These are phyloP conservation scores for Drosophila longiperda DNA, from an alignment of 2,888 invertebrate species.

Conservation along the genomic window DNA sequence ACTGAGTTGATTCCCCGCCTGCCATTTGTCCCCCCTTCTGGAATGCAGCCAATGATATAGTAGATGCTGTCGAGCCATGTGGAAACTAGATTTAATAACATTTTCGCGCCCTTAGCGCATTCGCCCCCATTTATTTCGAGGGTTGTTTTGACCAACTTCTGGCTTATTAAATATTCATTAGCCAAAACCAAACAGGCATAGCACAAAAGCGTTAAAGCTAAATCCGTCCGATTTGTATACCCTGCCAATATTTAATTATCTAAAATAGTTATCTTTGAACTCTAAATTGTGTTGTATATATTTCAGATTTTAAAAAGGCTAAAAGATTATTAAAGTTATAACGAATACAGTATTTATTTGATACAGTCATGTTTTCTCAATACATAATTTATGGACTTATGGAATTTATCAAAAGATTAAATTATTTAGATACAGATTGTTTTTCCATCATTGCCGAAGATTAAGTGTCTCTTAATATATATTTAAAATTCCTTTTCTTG, in stretches of 20 bases:
- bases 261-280: neutral
- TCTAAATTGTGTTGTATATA: neutral
- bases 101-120: constrained; percentile 50
- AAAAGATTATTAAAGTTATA: neutral
- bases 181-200: constrained; percentile 46
- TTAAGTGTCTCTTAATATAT: neutral
- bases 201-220: constrained; percentile 12
- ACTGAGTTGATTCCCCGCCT: constrained; percentile 35
- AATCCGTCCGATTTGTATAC: constrained; percentile 26
- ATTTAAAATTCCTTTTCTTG: too few species aligned
- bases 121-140: constrained; percentile 20
- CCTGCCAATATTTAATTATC: constrained; percentile 11
- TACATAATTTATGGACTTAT: neutral
- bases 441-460: neutral
- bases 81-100: constrained; percentile 83
- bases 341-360: neutral
- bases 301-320: neutral
- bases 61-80: constrained; percentile 68
- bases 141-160: constrained; percentile 49
- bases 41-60: constrained; percentile 61
- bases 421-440: neutral
- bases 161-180: constrained; percentile 84
- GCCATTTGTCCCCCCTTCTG: neutral
- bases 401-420: neutral
- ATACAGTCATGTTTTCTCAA: neutral